Evolutionary conservation across 2,113 vertebrate genomes (phyloP).

Genomic region (Australoheros scitulus): DNA sequence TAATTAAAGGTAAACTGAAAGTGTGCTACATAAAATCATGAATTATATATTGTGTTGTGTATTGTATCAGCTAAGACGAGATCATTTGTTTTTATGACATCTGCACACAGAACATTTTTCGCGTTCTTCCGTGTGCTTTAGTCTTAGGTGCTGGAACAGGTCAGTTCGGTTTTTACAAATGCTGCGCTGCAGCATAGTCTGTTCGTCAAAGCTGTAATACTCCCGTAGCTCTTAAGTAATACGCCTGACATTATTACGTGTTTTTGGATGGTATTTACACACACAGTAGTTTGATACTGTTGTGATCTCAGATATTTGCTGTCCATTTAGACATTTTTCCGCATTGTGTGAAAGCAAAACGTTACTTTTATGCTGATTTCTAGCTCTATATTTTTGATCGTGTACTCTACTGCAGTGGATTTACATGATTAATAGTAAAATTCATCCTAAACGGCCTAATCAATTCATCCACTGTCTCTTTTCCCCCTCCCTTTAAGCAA

Average conservation of each 20-base stretch:
- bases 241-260: accelerated
- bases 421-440: not conserved
- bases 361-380: not conserved
- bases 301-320: no score
- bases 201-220: not conserved
- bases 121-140: not conserved
- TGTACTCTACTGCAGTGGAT: not conserved
- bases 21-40: no score
- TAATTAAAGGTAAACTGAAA: no score
- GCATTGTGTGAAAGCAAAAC: not conserved
- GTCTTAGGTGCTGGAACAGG: not conserved
- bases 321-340: not conserved
- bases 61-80: no score
- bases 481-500: not conserved
- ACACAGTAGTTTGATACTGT: no score
- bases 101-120: not conserved
- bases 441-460: not conserved
- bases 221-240: not conserved
- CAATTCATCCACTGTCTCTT: accelerated
- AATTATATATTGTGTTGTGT: no score
- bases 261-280: no score
- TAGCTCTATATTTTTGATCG: not conserved
- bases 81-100: no score
- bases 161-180: not conserved
- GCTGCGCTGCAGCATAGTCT: not conserved